Evolutionary conservation across 2,888 invertebrate genomes (phyloP), one percentile per base, ranked within the genome.

Genomic region (Cosmopolites sordidus): DNA sequence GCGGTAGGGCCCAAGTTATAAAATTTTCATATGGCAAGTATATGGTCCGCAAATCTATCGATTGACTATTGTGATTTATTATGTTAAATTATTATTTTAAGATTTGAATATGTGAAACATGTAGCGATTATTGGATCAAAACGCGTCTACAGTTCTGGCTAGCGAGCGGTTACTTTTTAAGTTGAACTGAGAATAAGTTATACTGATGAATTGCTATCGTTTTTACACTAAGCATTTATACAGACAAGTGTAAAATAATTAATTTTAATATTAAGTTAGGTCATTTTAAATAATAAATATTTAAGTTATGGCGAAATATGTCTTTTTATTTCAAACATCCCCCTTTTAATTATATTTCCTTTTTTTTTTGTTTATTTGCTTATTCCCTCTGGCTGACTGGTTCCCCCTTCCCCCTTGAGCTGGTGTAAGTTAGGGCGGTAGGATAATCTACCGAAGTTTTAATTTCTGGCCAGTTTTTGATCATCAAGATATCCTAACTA

Each of bases 221-320:
- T 50, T 50, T 50, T 50, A 50, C 50, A 50, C 43, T 50, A 50
- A 50, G 44, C 44, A 50, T 50, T 50, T 43, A 50, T 50, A 50
- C 38, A 38, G 18, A 33, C 39, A 43, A 50, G 43, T 50, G 39
- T 50, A 50, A 12, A 33, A 12, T 33, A 33, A 33, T 38, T 44
- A 43, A 27, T 50, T 50, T 43, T 50, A 50, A 29, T 17, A n/a
- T 27, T 50, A 39, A 50, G 33, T 38, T 50, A 49, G 37, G 15
- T 38, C 40, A 33, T 12, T 33, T 43, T 41, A 48, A 40, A 48
- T 48, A 40, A 48, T 48, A 48, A 41, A 42, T 43, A 37, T 42
- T 44, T 48, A 48, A 48, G 42, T 43, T 48, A 48, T 41, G 33
- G 48, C 40, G 40, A 40, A 5, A 11, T 16, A 5, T 11, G 3